phyloP scores from a whole-genome alignment of 2,888 invertebrate species.

The Lepidonotus clava region DNA sequence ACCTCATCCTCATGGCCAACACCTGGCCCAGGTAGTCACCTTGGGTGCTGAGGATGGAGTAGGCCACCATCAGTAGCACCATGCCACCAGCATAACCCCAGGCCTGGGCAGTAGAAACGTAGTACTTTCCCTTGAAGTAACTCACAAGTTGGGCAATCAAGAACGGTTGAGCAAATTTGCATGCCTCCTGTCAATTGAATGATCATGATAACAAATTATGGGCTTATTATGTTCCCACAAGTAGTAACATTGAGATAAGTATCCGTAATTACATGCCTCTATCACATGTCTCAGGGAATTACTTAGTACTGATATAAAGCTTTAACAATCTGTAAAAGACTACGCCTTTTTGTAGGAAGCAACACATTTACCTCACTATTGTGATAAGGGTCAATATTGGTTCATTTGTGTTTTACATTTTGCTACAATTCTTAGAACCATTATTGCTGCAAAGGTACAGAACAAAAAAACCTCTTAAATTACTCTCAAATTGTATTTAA shows the following conservation, averaged over 20 bases:
- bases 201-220: too few species aligned
- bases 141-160: neutral
- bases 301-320: neutral
- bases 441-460: too few species aligned
- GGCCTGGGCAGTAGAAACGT: neutral
- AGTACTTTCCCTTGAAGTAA: neutral
- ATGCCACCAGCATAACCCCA: neutral
- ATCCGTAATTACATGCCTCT: neutral
- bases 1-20: constrained; percentile 34
- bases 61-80: neutral
- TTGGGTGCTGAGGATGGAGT: constrained; percentile 14
- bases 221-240: too few species aligned
- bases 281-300: neutral
- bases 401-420: too few species aligned
- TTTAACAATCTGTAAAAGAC: neutral
- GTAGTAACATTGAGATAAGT: too few species aligned
- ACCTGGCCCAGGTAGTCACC: constrained; percentile 35
- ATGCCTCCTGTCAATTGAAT: neutral
- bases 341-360: neutral
- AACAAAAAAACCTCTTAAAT: too few species aligned
- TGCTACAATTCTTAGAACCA: too few species aligned
- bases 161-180: constrained; percentile 32
- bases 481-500: too few species aligned
- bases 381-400: too few species aligned
- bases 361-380: neutral